phyloP scores from a whole-genome alignment of 1,140 invertebrate genomes.

The Prorops nasuta region DNA sequence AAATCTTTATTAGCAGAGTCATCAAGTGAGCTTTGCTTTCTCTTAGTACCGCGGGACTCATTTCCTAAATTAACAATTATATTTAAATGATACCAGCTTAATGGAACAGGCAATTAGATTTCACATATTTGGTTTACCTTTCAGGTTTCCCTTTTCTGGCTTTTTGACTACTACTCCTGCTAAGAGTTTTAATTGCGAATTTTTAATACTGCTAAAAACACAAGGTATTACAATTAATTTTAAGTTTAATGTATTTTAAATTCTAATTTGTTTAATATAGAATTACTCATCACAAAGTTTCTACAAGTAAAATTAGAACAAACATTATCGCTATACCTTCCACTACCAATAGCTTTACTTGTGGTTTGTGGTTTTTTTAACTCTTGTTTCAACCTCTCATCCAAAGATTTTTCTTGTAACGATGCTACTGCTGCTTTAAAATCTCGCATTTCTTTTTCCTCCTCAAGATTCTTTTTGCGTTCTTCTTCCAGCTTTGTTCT shows the following conservation, averaged over 20 bases:
- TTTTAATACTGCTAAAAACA: conserved; percentile 36
- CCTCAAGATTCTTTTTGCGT: conserved; percentile 75
- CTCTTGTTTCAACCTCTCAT: conserved; percentile 64
- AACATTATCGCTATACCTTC: conserved; percentile 32
- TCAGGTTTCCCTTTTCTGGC: conserved; percentile 54
- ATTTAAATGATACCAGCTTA: background rate
- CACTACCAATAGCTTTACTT: conserved; percentile 37
- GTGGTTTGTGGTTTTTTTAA: conserved; percentile 47
- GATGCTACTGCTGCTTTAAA: conserved; percentile 78
- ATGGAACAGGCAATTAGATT: too few species aligned
- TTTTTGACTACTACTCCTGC: conserved; percentile 64
- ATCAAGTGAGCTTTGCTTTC: conserved; percentile 63
- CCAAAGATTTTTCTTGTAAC: conserved; percentile 71
- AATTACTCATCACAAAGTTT: background rate
- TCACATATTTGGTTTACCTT: too few species aligned
- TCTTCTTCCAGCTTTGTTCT: conserved; percentile 81
- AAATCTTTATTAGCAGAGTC: conserved; percentile 37
- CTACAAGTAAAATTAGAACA: background rate
- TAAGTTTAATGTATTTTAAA: background rate
- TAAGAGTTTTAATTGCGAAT: conserved; percentile 61
- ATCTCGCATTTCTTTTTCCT: conserved; percentile 77
- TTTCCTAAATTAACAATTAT: background rate
- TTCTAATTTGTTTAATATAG: background rate
- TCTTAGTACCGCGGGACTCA: conserved; percentile 56
- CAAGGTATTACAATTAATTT: background rate